A percentile compares a stretch with the other conserved stretches of the same genome.
Conservation (phyloP, 1,140 invertebrate species). For the Drosophila burlai region DNA sequence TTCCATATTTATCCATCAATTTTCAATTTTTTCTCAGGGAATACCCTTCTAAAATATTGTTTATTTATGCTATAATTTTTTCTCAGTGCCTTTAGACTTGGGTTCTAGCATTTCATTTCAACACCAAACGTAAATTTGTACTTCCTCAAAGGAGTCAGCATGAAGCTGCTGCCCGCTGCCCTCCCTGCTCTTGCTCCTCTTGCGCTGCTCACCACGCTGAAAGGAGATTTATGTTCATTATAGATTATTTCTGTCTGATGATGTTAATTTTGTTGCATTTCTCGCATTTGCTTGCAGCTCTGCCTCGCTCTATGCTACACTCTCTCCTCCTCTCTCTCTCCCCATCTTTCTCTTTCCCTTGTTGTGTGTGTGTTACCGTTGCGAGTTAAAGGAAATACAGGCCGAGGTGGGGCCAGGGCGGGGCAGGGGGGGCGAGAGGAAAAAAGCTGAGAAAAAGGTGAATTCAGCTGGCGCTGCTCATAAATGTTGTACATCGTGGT, state of each 20-base stretch:
- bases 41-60: too few relatives aligned
- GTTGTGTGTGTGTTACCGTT: constrained; percentile 32
- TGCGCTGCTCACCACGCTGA: constrained; percentile 27
- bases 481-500: constrained; percentile 64
- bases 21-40: neutral
- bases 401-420: constrained; percentile 54
- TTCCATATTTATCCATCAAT: too few relatives aligned
- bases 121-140: constrained; percentile 83
- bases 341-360: neutral
- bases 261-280: constrained; percentile 84
- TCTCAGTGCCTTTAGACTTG: constrained; percentile 25
- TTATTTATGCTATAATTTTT: neutral
- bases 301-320: constrained; percentile 4
- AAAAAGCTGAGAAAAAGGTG: constrained; percentile 14
- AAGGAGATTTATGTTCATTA: constrained; percentile 84
- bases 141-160: constrained; percentile 73
- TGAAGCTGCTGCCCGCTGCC: constrained; percentile 27
- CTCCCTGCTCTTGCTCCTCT: neutral
- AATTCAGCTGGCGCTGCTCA: constrained; percentile 52
- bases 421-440: neutral
- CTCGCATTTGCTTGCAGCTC: constrained; percentile 75
- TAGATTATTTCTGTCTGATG: constrained; percentile 84
- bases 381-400: constrained; percentile 49
- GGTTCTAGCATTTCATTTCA: constrained; percentile 79
- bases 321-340: constrained; percentile 10